These are phyloP conservation scores for Scaptomyza parva DNA, from an alignment of 2,888 invertebrate species.

Conservation along the genomic window DNA sequence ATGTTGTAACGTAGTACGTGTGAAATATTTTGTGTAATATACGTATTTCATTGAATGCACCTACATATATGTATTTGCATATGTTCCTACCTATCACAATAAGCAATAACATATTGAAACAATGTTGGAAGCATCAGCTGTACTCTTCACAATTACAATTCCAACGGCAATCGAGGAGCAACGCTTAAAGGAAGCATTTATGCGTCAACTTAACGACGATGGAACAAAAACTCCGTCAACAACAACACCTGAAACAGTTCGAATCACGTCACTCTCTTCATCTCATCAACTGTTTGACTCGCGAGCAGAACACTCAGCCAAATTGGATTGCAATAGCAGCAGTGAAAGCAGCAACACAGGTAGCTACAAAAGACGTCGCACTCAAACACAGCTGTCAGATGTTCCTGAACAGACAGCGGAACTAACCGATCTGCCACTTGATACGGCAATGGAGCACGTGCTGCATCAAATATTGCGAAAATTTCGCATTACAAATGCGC, in stretches of 20 bases:
- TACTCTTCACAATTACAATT: slow-evolving; percentile 87
- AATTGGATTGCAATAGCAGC: not conserved
- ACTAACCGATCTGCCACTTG: slow-evolving; percentile 59
- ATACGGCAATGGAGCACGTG: slow-evolving; percentile 84
- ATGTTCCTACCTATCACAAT: slow-evolving; percentile 6
- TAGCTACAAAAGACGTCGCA: slow-evolving; percentile 5
- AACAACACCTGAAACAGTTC: slow-evolving; percentile 2
- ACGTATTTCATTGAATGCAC: slow-evolving; percentile 14
- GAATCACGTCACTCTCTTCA: slow-evolving; percentile 15
- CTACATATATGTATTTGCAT: slow-evolving; percentile 2
- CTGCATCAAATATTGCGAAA: slow-evolving; percentile 86
- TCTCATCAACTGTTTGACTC: slow-evolving; percentile 13
- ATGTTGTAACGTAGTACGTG: slow-evolving; percentile 8
- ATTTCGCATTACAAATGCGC: slow-evolving; percentile 86
- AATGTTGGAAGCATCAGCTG: slow-evolving; percentile 83
- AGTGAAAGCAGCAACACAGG: not conserved
- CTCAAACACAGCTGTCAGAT: slow-evolving; percentile 49
- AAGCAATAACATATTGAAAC: slow-evolving; percentile 18
- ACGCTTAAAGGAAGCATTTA: slow-evolving; percentile 59
- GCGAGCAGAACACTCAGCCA: not conserved
- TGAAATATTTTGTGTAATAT: slow-evolving; percentile 6
- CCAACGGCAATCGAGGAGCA: slow-evolving; percentile 86
- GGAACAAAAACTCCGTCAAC: slow-evolving; percentile 3
- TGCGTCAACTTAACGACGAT: slow-evolving; percentile 24
- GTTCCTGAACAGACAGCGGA: slow-evolving; percentile 32